A percentile compares a stretch with the other conserved stretches of the same genome.
These are phyloP conservation scores for Cervus canadensis DNA, from an alignment of 2,113 vertebrate genomes.

Conservation along the genomic window DNA sequence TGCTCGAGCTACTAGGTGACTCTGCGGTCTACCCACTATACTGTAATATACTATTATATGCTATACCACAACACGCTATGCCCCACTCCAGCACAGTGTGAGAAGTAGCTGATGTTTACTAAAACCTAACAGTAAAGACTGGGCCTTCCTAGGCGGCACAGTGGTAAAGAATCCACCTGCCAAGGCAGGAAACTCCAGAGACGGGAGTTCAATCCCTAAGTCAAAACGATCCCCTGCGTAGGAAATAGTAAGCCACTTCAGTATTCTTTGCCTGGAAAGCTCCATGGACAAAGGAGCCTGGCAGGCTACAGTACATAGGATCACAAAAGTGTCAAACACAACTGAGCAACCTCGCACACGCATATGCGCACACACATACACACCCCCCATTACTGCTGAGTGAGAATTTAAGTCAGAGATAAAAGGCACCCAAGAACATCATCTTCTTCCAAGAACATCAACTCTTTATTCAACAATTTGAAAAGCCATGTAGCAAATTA, in stretches of 20 bases:
- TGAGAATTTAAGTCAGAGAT: background rate
- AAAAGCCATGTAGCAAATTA: background rate
- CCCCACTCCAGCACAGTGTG: background rate
- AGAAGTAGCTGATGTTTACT: background rate
- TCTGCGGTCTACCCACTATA: background rate
- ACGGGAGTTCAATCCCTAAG: background rate
- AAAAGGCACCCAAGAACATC: background rate
- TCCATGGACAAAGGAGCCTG: background rate
- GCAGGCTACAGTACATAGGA: background rate
- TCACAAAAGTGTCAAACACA: background rate
- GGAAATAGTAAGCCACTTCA: background rate
- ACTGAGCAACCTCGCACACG: background rate
- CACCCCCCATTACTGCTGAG: background rate
- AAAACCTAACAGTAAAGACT: background rate
- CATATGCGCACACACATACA: accelerated
- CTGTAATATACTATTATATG: background rate
- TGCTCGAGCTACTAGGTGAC: background rate
- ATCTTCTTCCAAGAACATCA: background rate
- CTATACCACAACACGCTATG: background rate
- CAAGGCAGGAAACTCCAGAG: background rate
- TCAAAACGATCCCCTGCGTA: background rate
- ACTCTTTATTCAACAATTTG: background rate
- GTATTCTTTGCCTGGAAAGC: background rate
- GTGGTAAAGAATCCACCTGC: background rate
- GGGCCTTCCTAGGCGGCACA: background rate